A percentile compares a stretch with the other conserved stretches of the same genome.
phyloP scores from a whole-genome alignment of 2,888 invertebrate species.

The Amiota mariae region DNA sequence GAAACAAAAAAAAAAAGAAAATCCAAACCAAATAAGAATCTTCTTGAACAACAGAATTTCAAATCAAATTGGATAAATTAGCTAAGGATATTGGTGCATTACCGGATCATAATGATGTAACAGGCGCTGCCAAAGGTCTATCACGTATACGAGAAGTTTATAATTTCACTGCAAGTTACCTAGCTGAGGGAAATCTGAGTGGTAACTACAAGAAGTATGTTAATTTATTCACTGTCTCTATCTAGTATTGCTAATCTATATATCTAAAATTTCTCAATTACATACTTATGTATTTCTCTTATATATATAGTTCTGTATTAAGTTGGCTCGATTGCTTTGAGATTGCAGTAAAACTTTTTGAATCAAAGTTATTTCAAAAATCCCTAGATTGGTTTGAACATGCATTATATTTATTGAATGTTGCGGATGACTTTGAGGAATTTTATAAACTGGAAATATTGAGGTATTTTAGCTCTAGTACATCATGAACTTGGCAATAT shows the following conservation, averaged over 20 bases:
- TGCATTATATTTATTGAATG: slow-evolving; percentile 37
- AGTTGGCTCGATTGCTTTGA: slow-evolving; percentile 57
- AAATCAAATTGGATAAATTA: slow-evolving; percentile 33
- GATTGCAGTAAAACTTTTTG: slow-evolving; percentile 55
- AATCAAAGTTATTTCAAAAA: slow-evolving; percentile 36
- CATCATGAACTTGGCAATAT: slow-evolving; percentile 51
- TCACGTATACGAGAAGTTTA: slow-evolving; percentile 94
- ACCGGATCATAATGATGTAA: slow-evolving; percentile 90
- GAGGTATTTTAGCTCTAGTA: slow-evolving; percentile 56
- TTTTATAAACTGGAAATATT: slow-evolving; percentile 41
- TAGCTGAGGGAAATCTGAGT: slow-evolving; percentile 86
- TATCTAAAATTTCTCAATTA: no score
- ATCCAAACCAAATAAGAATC: neutral
- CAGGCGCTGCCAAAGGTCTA: slow-evolving; percentile 92
- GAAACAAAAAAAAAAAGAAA: neutral
- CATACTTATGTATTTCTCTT: neutral
- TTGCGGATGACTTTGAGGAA: neutral
- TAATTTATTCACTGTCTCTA: slow-evolving; percentile 45
- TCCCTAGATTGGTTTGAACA: slow-evolving; percentile 52
- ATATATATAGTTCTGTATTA: slow-evolving; percentile 30
- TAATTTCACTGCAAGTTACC: slow-evolving; percentile 84
- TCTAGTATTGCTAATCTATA: no score
- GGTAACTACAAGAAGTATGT: slow-evolving; percentile 84
- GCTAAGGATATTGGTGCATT: slow-evolving; percentile 24
- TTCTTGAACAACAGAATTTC: slow-evolving; percentile 40